Conservation (phyloP, 2,888 invertebrate species). For the Melieria omissa region DNA sequence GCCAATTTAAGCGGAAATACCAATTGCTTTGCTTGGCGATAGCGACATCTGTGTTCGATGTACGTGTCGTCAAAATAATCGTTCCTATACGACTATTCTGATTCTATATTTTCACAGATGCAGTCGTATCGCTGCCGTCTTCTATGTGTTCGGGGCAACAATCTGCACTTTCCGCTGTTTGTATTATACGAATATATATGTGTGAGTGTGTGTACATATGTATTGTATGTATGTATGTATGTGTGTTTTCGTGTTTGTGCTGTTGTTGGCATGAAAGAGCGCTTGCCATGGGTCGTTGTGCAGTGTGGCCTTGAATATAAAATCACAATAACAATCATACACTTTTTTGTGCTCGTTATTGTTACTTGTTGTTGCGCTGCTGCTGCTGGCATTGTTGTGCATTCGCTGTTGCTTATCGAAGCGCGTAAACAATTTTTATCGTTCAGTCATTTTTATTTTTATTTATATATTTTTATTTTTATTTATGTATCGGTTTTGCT, state of each 20-base stretch:
- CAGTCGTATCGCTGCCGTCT: no score
- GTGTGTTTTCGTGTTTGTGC: conserved; percentile 6
- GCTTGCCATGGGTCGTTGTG: conserved; percentile 31
- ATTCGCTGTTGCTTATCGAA: conserved; percentile 7
- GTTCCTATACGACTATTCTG: no score
- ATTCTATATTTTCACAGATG: no score
- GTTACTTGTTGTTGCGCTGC: conserved; percentile 1
- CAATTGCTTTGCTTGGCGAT: background rate
- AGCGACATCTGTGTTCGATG: no score
- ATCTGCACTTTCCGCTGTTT: background rate
- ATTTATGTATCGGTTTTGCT: conserved; percentile 10
- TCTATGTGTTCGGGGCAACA: background rate
- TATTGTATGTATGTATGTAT: background rate
- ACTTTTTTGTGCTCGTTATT: conserved; percentile 8
- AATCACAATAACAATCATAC: conserved; percentile 30
- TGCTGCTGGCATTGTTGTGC: conserved; percentile 15
- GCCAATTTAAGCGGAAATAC: background rate
- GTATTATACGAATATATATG: background rate
- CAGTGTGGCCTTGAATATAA: conserved; percentile 34
- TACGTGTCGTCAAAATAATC: no score
- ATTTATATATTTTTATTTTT: conserved; percentile 9
- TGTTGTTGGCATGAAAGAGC: conserved; percentile 1
- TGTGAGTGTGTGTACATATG: background rate
- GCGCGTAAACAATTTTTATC: conserved; percentile 16
- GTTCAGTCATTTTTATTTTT: background rate